Evolutionary conservation across 2,113 vertebrate species (phyloP).

Genomic region (Myrmophylax atrothorax): DNA sequence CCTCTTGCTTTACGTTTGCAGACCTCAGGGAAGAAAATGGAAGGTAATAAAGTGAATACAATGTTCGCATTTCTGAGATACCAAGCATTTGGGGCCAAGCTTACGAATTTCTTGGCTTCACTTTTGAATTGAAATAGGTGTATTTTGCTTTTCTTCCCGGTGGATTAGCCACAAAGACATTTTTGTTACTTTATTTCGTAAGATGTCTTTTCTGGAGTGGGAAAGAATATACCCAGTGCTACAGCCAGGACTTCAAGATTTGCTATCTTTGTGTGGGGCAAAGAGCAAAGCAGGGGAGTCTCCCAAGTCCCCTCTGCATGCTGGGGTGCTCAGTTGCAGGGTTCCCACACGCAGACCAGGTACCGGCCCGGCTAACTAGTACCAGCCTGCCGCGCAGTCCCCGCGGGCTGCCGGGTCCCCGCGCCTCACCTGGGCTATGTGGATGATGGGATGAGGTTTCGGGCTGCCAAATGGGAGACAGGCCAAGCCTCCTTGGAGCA

Average conservation of each 20-base stretch:
- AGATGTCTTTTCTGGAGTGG: neutral
- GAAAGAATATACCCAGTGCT: neutral
- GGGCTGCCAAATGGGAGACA: neutral
- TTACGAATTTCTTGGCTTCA: neutral
- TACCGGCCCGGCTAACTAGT: neutral
- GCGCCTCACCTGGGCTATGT: neutral
- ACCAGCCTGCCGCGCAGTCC: neutral
- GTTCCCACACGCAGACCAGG: accelerated
- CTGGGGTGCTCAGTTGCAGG: neutral
- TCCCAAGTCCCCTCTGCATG: accelerated
- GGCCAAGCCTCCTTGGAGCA: neutral
- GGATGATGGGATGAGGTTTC: neutral
- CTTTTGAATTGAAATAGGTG: neutral
- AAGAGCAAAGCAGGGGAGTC: neutral
- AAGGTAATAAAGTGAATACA: neutral
- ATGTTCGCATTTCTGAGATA: neutral
- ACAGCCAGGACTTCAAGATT: neutral
- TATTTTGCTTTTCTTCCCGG: neutral
- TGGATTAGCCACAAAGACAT: neutral
- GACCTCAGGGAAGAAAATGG: neutral
- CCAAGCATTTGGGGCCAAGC: neutral
- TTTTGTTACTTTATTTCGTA: neutral
- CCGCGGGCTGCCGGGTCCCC: accelerated
- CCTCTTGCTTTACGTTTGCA: neutral
- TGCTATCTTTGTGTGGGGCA: accelerated